Conservation (phyloP, 2,888 invertebrate species). For the Eubasilissa splendida region DNA sequence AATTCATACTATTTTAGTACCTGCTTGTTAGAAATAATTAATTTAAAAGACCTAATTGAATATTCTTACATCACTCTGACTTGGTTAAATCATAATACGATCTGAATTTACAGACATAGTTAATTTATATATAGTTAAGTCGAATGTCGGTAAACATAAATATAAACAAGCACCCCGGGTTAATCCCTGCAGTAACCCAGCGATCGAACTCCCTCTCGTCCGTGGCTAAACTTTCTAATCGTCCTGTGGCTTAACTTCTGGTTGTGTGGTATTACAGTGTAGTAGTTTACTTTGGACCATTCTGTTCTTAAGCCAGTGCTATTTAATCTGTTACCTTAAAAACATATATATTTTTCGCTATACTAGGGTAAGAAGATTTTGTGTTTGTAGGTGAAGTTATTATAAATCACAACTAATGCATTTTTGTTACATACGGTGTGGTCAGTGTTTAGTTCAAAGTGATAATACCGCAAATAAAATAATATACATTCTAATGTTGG, state of each 20-base stretch:
- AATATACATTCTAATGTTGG: too few relatives aligned
- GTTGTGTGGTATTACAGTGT: slow-evolving; percentile 32
- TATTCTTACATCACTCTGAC: too few relatives aligned
- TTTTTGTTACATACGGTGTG: too few relatives aligned
- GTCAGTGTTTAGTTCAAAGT: too few relatives aligned
- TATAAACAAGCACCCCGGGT: slow-evolving; percentile 5
- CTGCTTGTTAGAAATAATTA: too few relatives aligned
- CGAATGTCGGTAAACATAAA: slow-evolving; percentile 14
- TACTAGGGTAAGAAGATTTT: neutral
- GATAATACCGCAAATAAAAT: too few relatives aligned
- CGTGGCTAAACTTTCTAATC: slow-evolving; percentile 38
- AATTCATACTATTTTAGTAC: too few relatives aligned
- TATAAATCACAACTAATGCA: too few relatives aligned
- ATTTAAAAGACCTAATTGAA: too few relatives aligned
- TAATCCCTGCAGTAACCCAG: slow-evolving; percentile 24
- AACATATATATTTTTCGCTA: neutral
- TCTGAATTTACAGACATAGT: neutral
- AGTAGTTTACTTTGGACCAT: slow-evolving; percentile 20
- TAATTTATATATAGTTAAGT: slow-evolving; percentile 9
- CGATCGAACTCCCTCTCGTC: slow-evolving; percentile 41
- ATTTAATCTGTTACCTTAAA: slow-evolving; percentile 8
- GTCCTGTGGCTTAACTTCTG: slow-evolving; percentile 40
- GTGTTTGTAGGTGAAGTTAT: too few relatives aligned
- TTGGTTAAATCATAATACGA: too few relatives aligned
- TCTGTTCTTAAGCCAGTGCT: slow-evolving; percentile 4